Evolutionary conservation across 1,140 invertebrate species (phyloP).

Genomic region (Brachionus calyciflorus): DNA sequence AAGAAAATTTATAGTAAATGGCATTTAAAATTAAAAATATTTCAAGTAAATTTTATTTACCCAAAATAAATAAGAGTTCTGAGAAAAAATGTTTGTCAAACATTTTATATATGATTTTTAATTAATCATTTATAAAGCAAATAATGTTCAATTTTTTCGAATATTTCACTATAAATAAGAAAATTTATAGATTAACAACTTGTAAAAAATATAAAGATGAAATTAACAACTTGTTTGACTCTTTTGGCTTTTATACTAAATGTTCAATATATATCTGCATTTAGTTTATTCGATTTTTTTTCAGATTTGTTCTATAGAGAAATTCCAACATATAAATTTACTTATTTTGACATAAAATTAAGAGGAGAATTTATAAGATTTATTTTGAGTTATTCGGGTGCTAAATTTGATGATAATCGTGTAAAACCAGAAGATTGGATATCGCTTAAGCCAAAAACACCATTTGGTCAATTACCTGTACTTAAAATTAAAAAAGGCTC

Average conservation of each 20-base stretch:
- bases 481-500: slow-evolving; percentile 22
- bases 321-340: slow-evolving; percentile 1
- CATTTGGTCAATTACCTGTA: slow-evolving; percentile 43
- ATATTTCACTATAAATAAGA: too few species aligned
- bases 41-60: too few species aligned
- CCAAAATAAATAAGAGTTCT: too few species aligned
- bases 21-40: too few species aligned
- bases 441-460: slow-evolving; percentile 10
- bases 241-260: not conserved
- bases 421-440: slow-evolving; percentile 49
- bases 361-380: slow-evolving; percentile 48
- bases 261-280: not conserved
- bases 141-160: too few species aligned
- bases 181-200: too few species aligned
- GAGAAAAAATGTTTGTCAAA: too few species aligned
- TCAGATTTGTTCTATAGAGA: not conserved
- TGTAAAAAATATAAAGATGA: too few species aligned
- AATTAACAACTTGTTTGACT: not conserved
- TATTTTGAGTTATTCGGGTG: slow-evolving; percentile 49
- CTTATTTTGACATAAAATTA: slow-evolving; percentile 34
- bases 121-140: too few species aligned
- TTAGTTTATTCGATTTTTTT: not conserved
- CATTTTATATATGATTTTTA: too few species aligned
- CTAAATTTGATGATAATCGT: slow-evolving; percentile 49
- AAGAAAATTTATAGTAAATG: too few species aligned